Percentiles rank a stretch among this genome's conserved stretches.
Conservation (phyloP, 2,113 vertebrate species). For the Sander vitreus region DNA sequence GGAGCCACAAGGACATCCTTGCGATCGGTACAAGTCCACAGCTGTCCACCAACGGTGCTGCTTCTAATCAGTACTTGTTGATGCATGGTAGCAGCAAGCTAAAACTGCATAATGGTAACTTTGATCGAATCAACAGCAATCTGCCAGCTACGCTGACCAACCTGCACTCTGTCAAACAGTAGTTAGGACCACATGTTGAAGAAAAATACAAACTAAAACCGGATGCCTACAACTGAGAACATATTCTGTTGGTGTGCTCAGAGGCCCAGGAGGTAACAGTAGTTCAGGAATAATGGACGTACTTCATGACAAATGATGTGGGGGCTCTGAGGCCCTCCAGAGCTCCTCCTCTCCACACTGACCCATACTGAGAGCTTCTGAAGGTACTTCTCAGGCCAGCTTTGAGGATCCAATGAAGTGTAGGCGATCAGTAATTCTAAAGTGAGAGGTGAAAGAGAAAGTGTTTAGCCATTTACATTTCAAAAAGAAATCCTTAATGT, state of each 20-base stretch:
- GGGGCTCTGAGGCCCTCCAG: conserved; percentile 21
- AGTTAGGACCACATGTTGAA: conserved; percentile 12
- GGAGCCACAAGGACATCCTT: too few species aligned
- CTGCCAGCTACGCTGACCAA: neutral
- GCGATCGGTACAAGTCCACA: too few species aligned
- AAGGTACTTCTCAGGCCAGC: neutral
- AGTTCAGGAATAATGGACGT: conserved; percentile 36
- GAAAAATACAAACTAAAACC: neutral
- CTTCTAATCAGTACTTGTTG: too few species aligned
- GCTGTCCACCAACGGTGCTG: too few species aligned
- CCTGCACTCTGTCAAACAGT: neutral
- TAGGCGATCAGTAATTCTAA: conserved; percentile 9
- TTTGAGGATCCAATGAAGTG: conserved; percentile 12
- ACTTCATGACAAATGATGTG: conserved; percentile 45
- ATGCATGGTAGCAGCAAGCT: too few species aligned
- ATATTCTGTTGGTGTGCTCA: conserved; percentile 2
- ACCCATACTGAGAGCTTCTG: conserved; percentile 21
- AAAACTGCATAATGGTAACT: too few species aligned
- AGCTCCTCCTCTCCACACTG: conserved; percentile 36
- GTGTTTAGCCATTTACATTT: conserved; percentile 25
- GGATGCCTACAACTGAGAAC: neutral
- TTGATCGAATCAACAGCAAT: neutral
- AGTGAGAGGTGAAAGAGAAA: conserved; percentile 39
- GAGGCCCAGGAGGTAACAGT: conserved; percentile 39
- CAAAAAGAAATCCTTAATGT: conserved; percentile 22